A percentile compares a stretch with the other conserved stretches of the same genome.
Conservation (phyloP, 64 coral and sea anemone species). For the Acropora yongei region DNA sequence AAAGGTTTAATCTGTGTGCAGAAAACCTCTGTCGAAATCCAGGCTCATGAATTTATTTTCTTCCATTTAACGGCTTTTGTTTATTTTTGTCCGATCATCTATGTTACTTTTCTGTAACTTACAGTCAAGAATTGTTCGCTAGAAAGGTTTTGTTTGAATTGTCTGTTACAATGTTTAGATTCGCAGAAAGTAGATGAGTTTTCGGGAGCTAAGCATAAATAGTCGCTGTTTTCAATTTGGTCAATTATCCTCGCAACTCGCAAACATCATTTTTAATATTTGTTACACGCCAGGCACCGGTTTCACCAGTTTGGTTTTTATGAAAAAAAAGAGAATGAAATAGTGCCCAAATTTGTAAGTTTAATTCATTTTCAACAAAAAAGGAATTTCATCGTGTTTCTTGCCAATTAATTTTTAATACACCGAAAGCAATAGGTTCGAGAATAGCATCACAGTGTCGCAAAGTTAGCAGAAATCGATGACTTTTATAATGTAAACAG, state of each 20-base stretch:
- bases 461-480: constrained; percentile 18
- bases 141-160: constrained; percentile 1
- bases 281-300: not conserved
- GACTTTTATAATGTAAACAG: constrained; percentile 32
- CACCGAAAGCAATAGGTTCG: constrained; percentile 4
- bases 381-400: constrained; percentile 31
- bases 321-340: not conserved
- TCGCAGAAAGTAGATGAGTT: constrained; percentile 15
- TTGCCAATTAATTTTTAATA: constrained; percentile 52
- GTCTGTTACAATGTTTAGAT: constrained; percentile 17
- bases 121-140: not conserved
- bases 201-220: constrained; percentile 28
- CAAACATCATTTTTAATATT: not conserved
- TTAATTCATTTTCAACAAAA: constrained; percentile 37
- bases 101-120: not conserved
- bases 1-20: constrained; percentile 6
- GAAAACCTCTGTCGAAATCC: not conserved
- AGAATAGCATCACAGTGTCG: not conserved
- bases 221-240: not conserved
- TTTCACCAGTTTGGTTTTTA: not conserved
- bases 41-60: not conserved
- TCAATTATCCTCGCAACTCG: not conserved
- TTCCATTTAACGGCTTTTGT: not conserved
- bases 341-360: not conserved
- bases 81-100: not conserved